Evolutionary conservation across 2,888 invertebrate genomes (phyloP), one percentile per base, ranked within the genome.

Genomic region (Pollenia labialis): DNA sequence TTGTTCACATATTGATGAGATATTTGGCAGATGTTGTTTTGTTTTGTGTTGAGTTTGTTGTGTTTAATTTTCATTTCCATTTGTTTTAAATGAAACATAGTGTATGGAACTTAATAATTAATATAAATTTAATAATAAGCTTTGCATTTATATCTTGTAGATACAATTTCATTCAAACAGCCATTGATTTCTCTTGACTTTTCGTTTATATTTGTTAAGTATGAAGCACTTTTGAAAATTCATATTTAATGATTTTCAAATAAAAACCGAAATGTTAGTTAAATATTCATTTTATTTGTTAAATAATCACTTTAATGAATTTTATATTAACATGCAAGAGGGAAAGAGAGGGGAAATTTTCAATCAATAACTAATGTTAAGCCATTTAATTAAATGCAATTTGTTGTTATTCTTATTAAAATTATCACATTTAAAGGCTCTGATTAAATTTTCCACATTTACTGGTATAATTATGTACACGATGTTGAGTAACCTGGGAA

Each of bases 31-130:
- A 69, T 75, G 81, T 58, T 75, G 14, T 12, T 23, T 32, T 4
- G 32, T 71, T 60, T 80, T 54, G 44, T 80, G 44, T 71, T n/a
- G n/a, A 64, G 46, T 62, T 3, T 18, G 14, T 23, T 76, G 48
- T 76, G 54, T 75, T 74, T 10, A 32, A 32, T 46, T 58, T 23
- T 18, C 58, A 52, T 76, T 52, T 23, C 54, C 40, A 44, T 1
- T 52, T 54, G 9, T 46, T 16, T 18, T 11, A 32, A 58, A 58
- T 58, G 14, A 58, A 14, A 58, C 4, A 46, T 18, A 62, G 23
- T 23, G 52, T 64, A 44, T 42, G 48, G 6, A 48, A 46, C 71
- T 80, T 46, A 71, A 80, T 80, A 64, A 62, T 80, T 80, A 80
- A 80, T 52, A n/a, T 6, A 62, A 42, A 62, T 58, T 58, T 52